Percentiles rank a stretch among this genome's conserved stretches.
phyloP scores from a whole-genome alignment of 2,113 vertebrate species.

The Sylvilagus bachmani region DNA sequence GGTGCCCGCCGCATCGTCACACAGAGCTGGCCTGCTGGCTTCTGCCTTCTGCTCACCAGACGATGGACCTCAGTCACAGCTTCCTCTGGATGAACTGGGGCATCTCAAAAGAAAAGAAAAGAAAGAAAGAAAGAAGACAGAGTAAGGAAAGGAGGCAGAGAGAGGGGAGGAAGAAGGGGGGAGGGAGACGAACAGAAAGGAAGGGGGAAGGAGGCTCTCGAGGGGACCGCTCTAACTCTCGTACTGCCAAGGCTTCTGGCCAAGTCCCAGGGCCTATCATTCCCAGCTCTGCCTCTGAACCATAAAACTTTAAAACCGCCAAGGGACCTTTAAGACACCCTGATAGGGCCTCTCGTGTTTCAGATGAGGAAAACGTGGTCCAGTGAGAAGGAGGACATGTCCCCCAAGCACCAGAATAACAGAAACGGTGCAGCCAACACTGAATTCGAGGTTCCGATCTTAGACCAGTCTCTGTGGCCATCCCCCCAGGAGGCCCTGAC shows the following conservation, averaged over 20 bases:
- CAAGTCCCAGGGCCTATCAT: not conserved
- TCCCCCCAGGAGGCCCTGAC: not conserved
- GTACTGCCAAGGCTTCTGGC: not conserved
- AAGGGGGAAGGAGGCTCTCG: not conserved
- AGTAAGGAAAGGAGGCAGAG: not conserved
- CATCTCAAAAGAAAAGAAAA: not conserved
- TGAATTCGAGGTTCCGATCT: not conserved
- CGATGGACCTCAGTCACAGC: not conserved
- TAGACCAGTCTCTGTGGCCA: not conserved
- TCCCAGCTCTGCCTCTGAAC: not conserved
- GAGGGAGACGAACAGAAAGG: too few relatives aligned
- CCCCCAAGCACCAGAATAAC: not conserved
- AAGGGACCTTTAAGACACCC: not conserved
- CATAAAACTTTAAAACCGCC: not conserved
- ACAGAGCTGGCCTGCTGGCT: not conserved
- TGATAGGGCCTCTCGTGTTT: not conserved
- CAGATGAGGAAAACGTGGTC: not conserved
- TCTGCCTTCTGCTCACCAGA: not conserved
- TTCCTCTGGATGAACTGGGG: not conserved
- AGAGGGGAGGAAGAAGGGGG: not conserved
- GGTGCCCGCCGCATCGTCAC: not conserved
- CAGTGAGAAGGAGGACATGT: not conserved
- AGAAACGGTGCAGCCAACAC: not conserved
- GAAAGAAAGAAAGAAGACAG: not conserved
- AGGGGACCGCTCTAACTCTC: not conserved